Base-by-base conservation (phyloP, 2,797 vertebrate genomes). In the Margarornis squamiger region DNA sequence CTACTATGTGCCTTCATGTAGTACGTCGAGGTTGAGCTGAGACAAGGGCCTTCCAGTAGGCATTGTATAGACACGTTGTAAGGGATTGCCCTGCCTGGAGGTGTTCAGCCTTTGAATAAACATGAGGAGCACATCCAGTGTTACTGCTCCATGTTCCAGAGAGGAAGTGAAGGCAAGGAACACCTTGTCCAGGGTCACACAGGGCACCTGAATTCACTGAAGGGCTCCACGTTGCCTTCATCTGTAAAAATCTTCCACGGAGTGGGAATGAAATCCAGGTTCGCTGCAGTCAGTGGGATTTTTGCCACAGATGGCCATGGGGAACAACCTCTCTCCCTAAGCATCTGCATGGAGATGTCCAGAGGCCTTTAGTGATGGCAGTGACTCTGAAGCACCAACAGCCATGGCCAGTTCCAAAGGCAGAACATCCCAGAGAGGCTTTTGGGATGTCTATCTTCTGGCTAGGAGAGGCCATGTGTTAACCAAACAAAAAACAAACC, bases 51-150 rank as follows among this genome's bases (percentile, higher is more conserved):
- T 77, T 90, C 72, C 71, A 43, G 76, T 67, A 80, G 71, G 48
- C 24, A 6, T 52, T 66, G 73, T 39, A 41, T 34, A 82, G 92
- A 75, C 75, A 84, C 7, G 27, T 82, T 29, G 38, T 73, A 32
- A 84, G 92, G 66, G 80, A 80, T 67, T 78, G 38, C 55, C 81
- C 90, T 96, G 90, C 88, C 73, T 78, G 41, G 45, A 92, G 76
- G 51, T 63, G 87, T 70, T 93, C 36, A 32, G 70, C 30, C 46
- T 57, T 54, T 67, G 52, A 85, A 73, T 46, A 79, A 88, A 73
- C 52, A 21, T 10, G 39, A 58, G 75, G 70, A 81, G 73, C 73
- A 94, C 70, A 94, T 84, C 51, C 43, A 70, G 65, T 21, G 59
- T 34, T 94, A 67, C 62, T 65, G 27, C 91, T 92, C 46, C 79